phyloP scores from a whole-genome alignment of 2,888 invertebrate species.

The Cephus rjabovi region DNA sequence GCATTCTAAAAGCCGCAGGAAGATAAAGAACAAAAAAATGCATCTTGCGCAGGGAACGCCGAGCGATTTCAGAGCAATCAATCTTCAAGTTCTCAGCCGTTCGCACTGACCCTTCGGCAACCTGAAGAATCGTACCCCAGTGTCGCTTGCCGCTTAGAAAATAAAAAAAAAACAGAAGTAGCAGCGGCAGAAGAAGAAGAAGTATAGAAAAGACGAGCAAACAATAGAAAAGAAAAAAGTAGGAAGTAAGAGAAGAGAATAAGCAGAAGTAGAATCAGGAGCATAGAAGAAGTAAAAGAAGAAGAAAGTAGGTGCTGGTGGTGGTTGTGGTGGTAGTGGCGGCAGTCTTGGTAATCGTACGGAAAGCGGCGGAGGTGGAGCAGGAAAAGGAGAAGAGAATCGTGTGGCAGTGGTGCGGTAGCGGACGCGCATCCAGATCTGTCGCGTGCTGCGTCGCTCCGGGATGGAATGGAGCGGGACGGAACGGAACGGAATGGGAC shows the following conservation, averaged over 20 bases:
- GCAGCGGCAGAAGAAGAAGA: constrained; percentile 27
- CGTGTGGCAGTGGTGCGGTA: constrained; percentile 37
- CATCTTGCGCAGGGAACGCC: constrained; percentile 19
- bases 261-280: constrained; percentile 20
- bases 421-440: constrained; percentile 43
- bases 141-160: constrained; percentile 12
- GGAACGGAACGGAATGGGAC: constrained; percentile 33
- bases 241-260: constrained; percentile 23
- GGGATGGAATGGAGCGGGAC: constrained; percentile 43
- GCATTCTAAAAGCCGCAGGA: not conserved
- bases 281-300: constrained; percentile 11
- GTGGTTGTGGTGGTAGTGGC: constrained; percentile 4
- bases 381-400: constrained; percentile 15
- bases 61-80: constrained; percentile 34
- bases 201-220: constrained; percentile 16
- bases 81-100: constrained; percentile 36
- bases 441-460: constrained; percentile 52
- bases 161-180: constrained; percentile 21
- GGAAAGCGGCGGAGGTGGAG: constrained; percentile 18
- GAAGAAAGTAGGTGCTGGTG: constrained; percentile 12
- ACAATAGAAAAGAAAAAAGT: not conserved
- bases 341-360: constrained; percentile 17
- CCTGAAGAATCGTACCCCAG: constrained; percentile 4
- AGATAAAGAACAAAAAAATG: not conserved
- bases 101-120: constrained; percentile 31